Base-by-base conservation (phyloP, 1,140 invertebrate genomes). In the Zaprionus vittiger region DNA sequence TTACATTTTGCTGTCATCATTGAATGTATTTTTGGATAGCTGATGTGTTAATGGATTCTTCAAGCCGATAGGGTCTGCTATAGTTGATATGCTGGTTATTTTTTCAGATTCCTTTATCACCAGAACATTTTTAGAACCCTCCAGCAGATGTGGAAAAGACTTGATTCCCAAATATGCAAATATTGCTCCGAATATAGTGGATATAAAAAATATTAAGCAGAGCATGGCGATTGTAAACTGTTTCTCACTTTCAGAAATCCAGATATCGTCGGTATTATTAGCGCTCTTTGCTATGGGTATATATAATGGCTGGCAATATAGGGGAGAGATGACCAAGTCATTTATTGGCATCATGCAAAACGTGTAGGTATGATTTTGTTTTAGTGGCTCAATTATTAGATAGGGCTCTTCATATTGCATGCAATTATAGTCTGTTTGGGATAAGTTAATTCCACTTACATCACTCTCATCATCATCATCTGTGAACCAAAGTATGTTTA, bases 81-180 rank as follows among this genome's bases (percentile, higher is more conserved):
- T 86, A 5, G 83, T 83, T n/a, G 83, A 83, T 20, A 86, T 54
- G 31, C 77, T 74, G 49, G 79, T 81, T 1, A 67, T 63, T 34
- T 77, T 73, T 34, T 86, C 83, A 1, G 77, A 63, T 44, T 83
- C 72, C 52, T 90, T 86, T 9, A 90, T 77, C 1, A 86, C 77
- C 12, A 90, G 12, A 0, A 90, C 83, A 71, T 90, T 86, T 28
- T 90, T 86, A 0, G 83, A 86, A 4, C 85, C 85, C 26, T 90
- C 85, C 41, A 90, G 34, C 0, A 90, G 55, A 73, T 90, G 77
- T 0, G 85, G 85, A 63, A 80, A 90, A 0, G 69, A 68, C 52
- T 82, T 90, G 1, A 90, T 75, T 24, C 83, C 81, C 20, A 83
- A 62, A 57, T 86, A 90, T 1, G 83, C 79, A 22, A 84, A 71